Percentiles rank a stretch among this genome's conserved stretches.
Conservation (phyloP, 2,113 vertebrate species). For the Chaetodon auriga region DNA sequence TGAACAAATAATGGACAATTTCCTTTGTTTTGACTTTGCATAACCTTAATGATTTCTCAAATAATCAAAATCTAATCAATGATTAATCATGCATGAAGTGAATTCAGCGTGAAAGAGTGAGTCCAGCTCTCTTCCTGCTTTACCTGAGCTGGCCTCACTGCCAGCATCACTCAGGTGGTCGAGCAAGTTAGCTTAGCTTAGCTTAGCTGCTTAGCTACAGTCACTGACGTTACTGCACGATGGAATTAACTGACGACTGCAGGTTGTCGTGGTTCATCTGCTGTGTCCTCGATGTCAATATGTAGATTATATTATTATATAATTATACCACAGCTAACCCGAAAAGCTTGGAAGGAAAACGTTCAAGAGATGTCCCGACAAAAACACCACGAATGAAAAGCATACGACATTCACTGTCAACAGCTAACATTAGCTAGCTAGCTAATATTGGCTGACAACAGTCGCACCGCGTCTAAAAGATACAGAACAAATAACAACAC, state of each 20-base stretch:
- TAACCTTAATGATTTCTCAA: neutral
- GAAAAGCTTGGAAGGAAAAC: neutral
- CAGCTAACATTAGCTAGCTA: conserved; percentile 22
- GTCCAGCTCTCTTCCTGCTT: neutral
- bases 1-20: neutral
- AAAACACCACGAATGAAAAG: neutral
- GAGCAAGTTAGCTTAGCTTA: conserved; percentile 16
- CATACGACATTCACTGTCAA: neutral
- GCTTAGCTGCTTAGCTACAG: conserved; percentile 46
- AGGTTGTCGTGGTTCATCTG: neutral
- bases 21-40: neutral
- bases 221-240: neutral
- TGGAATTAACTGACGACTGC: neutral
- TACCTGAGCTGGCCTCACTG: neutral
- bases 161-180: neutral
- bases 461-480: neutral
- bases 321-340: rapidly evolving
- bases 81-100: neutral
- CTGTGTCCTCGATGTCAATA: too few relatives aligned
- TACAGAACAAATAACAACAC: neutral
- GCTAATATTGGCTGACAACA: neutral
- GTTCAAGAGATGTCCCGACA: neutral
- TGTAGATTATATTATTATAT: too few relatives aligned
- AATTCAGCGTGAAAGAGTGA: neutral
- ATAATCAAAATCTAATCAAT: neutral